Conservation (phyloP, 2,113 vertebrate species). For the Phaethon lepturus region DNA sequence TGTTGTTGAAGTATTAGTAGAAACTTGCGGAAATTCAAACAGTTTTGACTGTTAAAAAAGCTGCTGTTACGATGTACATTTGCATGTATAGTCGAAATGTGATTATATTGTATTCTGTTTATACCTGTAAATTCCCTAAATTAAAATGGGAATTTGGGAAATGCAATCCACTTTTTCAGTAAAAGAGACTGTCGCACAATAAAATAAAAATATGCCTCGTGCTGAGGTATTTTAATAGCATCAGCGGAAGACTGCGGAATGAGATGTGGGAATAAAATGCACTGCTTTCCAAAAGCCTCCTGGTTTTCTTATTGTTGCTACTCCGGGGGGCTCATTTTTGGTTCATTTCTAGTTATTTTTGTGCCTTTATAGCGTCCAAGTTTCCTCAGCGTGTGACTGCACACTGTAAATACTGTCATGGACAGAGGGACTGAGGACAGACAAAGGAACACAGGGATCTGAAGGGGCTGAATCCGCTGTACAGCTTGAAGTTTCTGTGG, state of each 20-base stretch:
- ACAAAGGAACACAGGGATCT: background rate
- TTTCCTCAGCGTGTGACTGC: background rate
- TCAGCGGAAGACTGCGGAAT: background rate
- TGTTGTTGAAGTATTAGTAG: slow-evolving; percentile 1
- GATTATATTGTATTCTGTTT: background rate
- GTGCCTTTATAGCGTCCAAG: background rate
- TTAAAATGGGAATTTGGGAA: slow-evolving; percentile 37
- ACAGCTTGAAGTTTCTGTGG: background rate
- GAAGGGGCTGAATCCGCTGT: background rate
- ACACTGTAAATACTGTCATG: background rate
- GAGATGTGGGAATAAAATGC: slow-evolving; percentile 34
- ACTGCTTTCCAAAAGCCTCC: slow-evolving; percentile 54
- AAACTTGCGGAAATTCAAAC: slow-evolving; percentile 1
- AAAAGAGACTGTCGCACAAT: slow-evolving; percentile 28
- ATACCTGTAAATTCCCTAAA: slow-evolving; percentile 2
- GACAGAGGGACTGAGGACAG: background rate
- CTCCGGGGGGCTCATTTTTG: background rate
- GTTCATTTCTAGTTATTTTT: slow-evolving; percentile 39
- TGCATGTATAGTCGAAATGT: background rate
- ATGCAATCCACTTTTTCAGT: slow-evolving; percentile 37
- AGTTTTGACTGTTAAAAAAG: slow-evolving; percentile 24
- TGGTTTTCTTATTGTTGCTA: slow-evolving; percentile 33
- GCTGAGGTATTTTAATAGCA: slow-evolving; percentile 52
- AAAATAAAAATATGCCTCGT: slow-evolving; percentile 51
- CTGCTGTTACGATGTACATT: slow-evolving; percentile 12